Percentiles rank a stretch among this genome's conserved stretches.
phyloP scores from a whole-genome alignment of 53 echinoderm and acorn worm genomes.

The Holothuria scabra region DNA sequence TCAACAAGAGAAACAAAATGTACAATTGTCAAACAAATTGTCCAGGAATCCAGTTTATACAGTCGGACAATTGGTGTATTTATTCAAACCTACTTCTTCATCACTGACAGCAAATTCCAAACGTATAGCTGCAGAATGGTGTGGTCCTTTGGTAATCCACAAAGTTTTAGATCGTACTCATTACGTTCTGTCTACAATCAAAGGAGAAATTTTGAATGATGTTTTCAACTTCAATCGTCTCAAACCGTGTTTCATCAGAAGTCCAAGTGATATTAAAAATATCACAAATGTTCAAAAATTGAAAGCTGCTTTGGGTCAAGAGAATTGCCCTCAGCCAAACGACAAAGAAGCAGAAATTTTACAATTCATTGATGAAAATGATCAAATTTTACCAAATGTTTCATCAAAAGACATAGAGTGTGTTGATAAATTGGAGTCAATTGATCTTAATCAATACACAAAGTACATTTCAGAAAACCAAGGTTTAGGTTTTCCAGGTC shows the following conservation, averaged over 20 bases:
- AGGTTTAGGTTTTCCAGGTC: too few relatives aligned
- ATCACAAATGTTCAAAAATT: background rate
- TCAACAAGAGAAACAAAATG: slow-evolving; percentile 19
- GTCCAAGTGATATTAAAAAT: slow-evolving; percentile 22
- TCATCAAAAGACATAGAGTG: too few relatives aligned
- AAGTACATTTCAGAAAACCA: too few relatives aligned
- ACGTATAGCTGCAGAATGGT: slow-evolving; percentile 13
- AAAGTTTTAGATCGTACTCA: slow-evolving; percentile 20
- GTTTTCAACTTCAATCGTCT: slow-evolving; percentile 51
- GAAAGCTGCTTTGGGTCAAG: too few relatives aligned
- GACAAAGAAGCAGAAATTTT: too few relatives aligned
- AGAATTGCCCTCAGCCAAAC: too few relatives aligned
- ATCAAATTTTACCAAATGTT: too few relatives aligned
- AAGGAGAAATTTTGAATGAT: slow-evolving; percentile 47
- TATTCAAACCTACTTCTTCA: background rate
- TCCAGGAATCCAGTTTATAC: slow-evolving; percentile 9
- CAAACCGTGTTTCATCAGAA: slow-evolving; percentile 50
- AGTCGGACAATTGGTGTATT: background rate
- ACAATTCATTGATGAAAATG: too few relatives aligned
- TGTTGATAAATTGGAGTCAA: too few relatives aligned
- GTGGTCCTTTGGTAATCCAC: too few relatives aligned
- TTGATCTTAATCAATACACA: too few relatives aligned
- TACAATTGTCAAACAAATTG: background rate
- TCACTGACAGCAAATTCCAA: background rate
- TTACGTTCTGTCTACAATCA: slow-evolving; percentile 35